Conservation (phyloP, 2,113 vertebrate genomes). For the Piprites chloris region DNA sequence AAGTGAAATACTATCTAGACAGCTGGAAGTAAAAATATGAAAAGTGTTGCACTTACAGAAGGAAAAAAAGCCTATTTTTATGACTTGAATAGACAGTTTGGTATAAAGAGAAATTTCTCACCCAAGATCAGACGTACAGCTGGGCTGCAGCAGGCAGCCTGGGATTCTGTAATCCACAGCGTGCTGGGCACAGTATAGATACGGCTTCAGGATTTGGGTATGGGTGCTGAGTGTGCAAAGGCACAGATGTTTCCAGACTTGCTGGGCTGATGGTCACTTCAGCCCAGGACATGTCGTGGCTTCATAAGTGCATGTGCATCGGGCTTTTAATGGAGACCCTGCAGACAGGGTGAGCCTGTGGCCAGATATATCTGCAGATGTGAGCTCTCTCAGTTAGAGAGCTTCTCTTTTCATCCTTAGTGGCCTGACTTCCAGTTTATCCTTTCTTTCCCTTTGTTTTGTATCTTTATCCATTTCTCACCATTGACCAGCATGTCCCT, state of each 20-base stretch:
- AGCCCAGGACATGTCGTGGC: background rate
- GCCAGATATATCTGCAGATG: background rate
- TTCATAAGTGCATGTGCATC: fast-evolving
- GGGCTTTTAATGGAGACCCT: background rate
- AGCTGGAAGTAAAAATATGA: constrained; percentile 69
- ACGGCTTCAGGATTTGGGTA: fast-evolving
- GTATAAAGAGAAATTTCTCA: constrained; percentile 53
- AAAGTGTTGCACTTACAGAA: constrained; percentile 59
- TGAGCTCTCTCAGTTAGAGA: background rate
- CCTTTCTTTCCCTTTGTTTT: background rate
- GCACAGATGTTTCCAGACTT: fast-evolving
- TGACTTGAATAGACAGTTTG: constrained; percentile 43
- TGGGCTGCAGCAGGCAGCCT: background rate
- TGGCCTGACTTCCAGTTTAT: background rate
- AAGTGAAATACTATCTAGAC: constrained; percentile 67
- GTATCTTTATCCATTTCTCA: background rate
- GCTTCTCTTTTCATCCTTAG: background rate
- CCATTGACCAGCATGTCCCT: fast-evolving
- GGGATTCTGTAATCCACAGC: background rate
- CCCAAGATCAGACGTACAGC: background rate
- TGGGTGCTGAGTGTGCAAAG: fast-evolving
- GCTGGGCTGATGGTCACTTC: background rate
- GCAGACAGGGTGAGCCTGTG: background rate
- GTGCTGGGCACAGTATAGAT: background rate
- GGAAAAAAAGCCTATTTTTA: constrained; percentile 45